Evolutionary conservation across 2,113 vertebrate genomes (phyloP).

Genomic region (Odobenus rosmarus): DNA sequence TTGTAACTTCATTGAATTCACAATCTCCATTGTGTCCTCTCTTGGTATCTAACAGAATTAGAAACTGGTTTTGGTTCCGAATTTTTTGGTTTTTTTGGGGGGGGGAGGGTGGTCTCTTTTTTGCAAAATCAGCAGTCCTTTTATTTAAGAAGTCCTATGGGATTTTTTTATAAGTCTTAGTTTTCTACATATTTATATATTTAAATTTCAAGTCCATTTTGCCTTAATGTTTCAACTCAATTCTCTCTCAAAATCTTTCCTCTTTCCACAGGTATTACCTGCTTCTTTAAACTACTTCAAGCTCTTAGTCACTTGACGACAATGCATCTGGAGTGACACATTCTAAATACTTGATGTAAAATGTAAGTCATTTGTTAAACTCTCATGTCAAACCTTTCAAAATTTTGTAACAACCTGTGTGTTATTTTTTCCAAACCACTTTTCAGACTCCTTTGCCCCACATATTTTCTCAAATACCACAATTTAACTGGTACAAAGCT

Average conservation of each 20-base stretch:
- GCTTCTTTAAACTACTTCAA: not conserved
- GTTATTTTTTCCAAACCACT: conserved; percentile 1
- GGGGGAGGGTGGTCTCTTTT: not conserved
- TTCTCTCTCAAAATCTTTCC: not conserved
- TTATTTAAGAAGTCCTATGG: not conserved
- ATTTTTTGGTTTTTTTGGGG: not conserved
- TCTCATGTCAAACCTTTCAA: not conserved
- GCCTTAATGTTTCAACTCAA: not conserved
- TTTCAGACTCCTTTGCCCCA: not conserved
- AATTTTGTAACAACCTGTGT: not conserved
- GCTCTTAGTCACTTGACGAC: not conserved
- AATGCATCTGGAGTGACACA: not conserved
- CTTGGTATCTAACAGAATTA: not conserved
- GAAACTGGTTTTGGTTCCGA: not conserved
- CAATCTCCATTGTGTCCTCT: not conserved
- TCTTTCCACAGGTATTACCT: not conserved
- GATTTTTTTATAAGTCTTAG: not conserved
- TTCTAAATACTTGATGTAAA: not conserved
- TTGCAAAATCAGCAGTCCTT: not conserved
- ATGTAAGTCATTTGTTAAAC: conserved; percentile 27
- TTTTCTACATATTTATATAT: not conserved
- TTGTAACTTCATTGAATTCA: not conserved
- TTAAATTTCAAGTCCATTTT: not conserved
- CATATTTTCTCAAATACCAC: not conserved
- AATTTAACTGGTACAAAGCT: conserved; percentile 9